These are phyloP conservation scores for Antechinus flavipes DNA, from an alignment of 2,113 vertebrate genomes.

Conservation along the genomic window DNA sequence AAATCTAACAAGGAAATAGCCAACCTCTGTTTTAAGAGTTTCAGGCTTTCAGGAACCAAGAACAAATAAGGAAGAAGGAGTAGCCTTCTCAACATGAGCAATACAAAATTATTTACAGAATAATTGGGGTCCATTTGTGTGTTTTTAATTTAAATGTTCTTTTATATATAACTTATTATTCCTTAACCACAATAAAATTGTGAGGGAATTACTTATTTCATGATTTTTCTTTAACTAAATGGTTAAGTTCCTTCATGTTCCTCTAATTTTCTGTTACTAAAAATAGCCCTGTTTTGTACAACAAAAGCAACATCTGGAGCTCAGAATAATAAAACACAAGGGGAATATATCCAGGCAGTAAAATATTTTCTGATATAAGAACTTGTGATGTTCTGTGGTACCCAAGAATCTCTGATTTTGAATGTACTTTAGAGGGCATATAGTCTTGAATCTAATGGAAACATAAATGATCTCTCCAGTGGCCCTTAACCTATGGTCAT, in stretches of 20 bases:
- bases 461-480: not conserved
- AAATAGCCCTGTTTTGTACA: slow-evolving; percentile 73
- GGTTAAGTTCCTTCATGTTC: slow-evolving; percentile 10
- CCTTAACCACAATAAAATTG: not conserved
- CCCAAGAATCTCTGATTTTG: not conserved
- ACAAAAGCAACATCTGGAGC: slow-evolving; percentile 69
- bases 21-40: not conserved
- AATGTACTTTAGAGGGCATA: not conserved
- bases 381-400: slow-evolving; percentile 50
- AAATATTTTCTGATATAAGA: slow-evolving; percentile 67
- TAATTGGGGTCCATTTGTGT: not conserved
- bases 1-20: too few relatives aligned
- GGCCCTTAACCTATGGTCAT: not conserved
- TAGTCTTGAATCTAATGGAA: not conserved
- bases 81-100: not conserved
- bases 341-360: slow-evolving; percentile 66
- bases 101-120: not conserved
- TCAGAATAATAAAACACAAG: slow-evolving; percentile 58
- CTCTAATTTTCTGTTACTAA: slow-evolving; percentile 65
- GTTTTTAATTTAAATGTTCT: not conserved
- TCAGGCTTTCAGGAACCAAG: not conserved
- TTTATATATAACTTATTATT: not conserved
- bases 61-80: not conserved
- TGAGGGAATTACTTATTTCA: not conserved
- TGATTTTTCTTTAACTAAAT: slow-evolving; percentile 19